Evolutionary conservation across 2,888 invertebrate species (phyloP).

Genomic region (Andrena fulva): DNA sequence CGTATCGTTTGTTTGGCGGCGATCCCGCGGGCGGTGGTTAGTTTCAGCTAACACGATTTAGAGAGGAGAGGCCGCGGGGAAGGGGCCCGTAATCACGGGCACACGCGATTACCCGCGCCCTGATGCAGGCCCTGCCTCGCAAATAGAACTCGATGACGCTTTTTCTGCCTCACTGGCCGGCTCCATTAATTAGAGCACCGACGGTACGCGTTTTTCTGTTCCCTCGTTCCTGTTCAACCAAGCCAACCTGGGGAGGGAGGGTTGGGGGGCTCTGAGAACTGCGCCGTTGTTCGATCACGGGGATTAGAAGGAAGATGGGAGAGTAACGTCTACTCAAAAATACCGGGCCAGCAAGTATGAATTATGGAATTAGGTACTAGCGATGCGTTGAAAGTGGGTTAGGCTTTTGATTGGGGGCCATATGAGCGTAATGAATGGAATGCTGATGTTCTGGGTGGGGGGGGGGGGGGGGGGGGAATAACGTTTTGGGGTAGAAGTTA

Average conservation of each 20-base stretch:
- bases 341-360: neutral
- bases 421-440: too few species aligned
- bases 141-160: constrained; percentile 36
- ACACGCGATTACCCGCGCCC: constrained; percentile 35
- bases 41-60: constrained; percentile 34
- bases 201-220: constrained; percentile 14
- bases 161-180: constrained; percentile 9
- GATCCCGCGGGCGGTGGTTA: too few species aligned
- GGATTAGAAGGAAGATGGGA: neutral
- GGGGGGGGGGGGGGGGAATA: too few species aligned
- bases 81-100: constrained; percentile 36
- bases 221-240: neutral
- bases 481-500: too few species aligned
- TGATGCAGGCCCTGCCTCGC: constrained; percentile 8
- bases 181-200: constrained; percentile 37
- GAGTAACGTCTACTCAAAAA: neutral
- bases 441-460: too few species aligned
- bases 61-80: neutral
- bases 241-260: neutral
- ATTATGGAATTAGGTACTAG: neutral
- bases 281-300: constrained; percentile 8
- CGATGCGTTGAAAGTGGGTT: too few species aligned
- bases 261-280: neutral
- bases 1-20: neutral
- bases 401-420: too few species aligned